Conservation (phyloP, 1,140 invertebrate species). For the Calephelis nemesis region DNA sequence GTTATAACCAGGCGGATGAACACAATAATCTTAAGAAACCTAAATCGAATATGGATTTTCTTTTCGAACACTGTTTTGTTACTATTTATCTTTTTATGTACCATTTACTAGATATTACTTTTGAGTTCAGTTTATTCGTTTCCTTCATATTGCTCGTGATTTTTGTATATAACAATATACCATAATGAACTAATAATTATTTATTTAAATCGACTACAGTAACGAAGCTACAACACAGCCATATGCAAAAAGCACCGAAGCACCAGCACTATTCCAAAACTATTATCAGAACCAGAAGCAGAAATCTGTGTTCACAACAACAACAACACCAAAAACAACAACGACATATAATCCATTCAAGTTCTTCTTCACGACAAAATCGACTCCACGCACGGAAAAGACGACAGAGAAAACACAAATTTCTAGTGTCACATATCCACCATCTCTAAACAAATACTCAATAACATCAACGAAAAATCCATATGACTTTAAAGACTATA, state of each 20-base stretch:
- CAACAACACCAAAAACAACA: conserved; percentile 33
- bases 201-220: conserved; percentile 56
- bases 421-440: conserved; percentile 44
- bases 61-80: too few species aligned
- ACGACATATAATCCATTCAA: conserved; percentile 41
- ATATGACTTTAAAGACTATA: conserved; percentile 79
- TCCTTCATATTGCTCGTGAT: neutral
- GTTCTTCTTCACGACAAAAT: conserved; percentile 49
- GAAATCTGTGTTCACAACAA: conserved; percentile 30
- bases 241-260: conserved; percentile 57
- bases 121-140: neutral
- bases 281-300: conserved; percentile 46
- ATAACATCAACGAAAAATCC: conserved; percentile 75
- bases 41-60: too few species aligned
- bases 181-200: conserved; percentile 35
- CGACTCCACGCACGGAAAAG: conserved; percentile 48
- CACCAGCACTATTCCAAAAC: conserved; percentile 43
- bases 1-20: too few species aligned
- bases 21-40: too few species aligned
- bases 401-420: conserved; percentile 40
- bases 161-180: neutral
- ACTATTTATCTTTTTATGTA: too few species aligned
- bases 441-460: conserved; percentile 66
- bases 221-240: conserved; percentile 68
- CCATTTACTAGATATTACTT: too few species aligned